phyloP scores from a whole-genome alignment of 1,140 invertebrate genomes.

The Drosophila triauraria region DNA sequence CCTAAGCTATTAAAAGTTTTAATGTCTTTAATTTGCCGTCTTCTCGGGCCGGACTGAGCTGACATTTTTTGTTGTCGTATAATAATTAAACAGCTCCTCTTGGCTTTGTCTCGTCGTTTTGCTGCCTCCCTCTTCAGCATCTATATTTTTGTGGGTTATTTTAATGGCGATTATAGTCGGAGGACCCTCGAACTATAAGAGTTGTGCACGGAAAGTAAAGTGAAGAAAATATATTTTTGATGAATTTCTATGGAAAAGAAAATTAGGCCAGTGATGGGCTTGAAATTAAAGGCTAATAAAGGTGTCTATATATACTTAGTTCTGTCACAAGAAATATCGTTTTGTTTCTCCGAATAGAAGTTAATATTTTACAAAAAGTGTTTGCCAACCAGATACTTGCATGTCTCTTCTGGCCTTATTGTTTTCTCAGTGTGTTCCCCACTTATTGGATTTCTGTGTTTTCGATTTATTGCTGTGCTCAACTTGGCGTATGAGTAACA shows the following conservation, averaged over 20 bases:
- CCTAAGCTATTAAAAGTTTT: constrained; percentile 78
- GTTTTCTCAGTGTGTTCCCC: constrained; percentile 4
- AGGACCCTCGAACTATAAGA: constrained; percentile 21
- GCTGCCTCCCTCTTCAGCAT: neutral
- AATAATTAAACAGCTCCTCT: constrained; percentile 70
- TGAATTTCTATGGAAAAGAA: no score
- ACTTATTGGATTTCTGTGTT: constrained; percentile 40
- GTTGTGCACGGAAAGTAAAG: neutral
- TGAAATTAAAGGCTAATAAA: no score
- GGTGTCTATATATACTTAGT: no score
- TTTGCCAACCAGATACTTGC: no score
- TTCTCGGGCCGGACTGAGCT: constrained; percentile 25
- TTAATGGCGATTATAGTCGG: constrained; percentile 58
- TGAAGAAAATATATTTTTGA: neutral
- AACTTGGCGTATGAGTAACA: constrained; percentile 76
- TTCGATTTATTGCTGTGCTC: constrained; percentile 56
- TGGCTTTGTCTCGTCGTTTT: constrained; percentile 41
- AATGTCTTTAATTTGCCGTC: constrained; percentile 40
- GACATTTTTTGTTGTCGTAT: constrained; percentile 29
- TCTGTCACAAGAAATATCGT: no score
- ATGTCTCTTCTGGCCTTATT: neutral
- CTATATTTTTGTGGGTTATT: constrained; percentile 41
- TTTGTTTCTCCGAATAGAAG: no score
- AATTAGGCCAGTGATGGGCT: no score
- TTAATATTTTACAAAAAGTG: neutral